Evolutionary conservation across 37 sponge, comb jelly and placozoan species (phyloP).

Genomic region (Cliona cf. orientalis): DNA sequence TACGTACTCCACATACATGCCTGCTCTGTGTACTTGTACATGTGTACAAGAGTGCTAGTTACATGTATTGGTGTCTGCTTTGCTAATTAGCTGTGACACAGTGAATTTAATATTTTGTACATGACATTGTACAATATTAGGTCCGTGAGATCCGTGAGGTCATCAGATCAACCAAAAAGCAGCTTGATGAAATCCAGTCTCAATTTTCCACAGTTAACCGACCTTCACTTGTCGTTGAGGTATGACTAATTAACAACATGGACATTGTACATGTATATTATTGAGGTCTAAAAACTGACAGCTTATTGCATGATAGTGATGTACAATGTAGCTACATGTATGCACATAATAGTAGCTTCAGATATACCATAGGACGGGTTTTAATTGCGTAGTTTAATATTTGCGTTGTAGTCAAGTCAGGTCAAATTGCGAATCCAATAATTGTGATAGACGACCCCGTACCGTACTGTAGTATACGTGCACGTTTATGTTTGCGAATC

Average conservation of each 20-base stretch:
- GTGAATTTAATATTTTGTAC: neutral
- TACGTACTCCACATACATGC: too few species aligned
- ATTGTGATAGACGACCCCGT: neutral
- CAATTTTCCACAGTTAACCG: slow-evolving; percentile 15
- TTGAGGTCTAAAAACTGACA: neutral
- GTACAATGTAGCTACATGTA: neutral
- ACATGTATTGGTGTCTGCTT: neutral
- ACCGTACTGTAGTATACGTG: neutral
- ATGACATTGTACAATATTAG: slow-evolving; percentile 1
- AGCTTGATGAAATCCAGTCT: slow-evolving; percentile 31
- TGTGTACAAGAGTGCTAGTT: neutral
- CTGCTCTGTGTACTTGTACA: too few species aligned
- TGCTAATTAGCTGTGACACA: too few species aligned
- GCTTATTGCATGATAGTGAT: neutral
- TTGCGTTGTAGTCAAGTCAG: too few species aligned
- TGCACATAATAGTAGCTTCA: neutral
- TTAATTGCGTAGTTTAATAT: too few species aligned
- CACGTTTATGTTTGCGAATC: neutral
- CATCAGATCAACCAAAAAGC: slow-evolving; percentile 25
- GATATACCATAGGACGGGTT: too few species aligned
- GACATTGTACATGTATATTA: slow-evolving; percentile 5
- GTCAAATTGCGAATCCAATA: too few species aligned
- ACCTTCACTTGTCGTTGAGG: slow-evolving; percentile 58
- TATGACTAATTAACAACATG: neutral
- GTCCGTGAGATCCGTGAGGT: slow-evolving; percentile 47